These are phyloP conservation scores for Drosophila pseudotalamancana DNA, from an alignment of 2,888 invertebrate genomes.

Conservation along the genomic window DNA sequence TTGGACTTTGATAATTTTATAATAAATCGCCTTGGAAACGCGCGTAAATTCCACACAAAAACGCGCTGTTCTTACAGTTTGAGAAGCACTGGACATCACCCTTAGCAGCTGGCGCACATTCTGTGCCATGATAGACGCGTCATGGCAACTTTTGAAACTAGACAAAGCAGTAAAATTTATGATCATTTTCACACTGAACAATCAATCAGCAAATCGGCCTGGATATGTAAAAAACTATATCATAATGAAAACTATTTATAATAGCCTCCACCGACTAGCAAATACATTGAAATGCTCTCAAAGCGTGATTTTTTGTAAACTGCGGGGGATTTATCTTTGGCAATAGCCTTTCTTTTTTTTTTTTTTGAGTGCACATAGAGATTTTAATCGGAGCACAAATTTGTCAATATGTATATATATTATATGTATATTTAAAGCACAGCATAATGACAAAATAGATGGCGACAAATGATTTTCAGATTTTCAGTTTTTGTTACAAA, in stretches of 20 bases:
- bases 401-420: conserved; percentile 64
- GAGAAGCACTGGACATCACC: not conserved
- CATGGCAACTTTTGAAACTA: conserved; percentile 39
- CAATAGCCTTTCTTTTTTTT: not conserved
- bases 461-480: conserved; percentile 51
- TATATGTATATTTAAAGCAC: conserved; percentile 11
- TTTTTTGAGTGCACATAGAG: conserved; percentile 11
- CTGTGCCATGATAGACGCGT: conserved; percentile 27
- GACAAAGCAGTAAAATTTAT: conserved; percentile 55
- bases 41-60: not conserved
- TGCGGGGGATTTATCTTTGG: conserved; percentile 17
- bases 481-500: conserved; percentile 41
- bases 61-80: conserved; percentile 15
- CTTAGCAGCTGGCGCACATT: conserved; percentile 25
- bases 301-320: conserved; percentile 46
- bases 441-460: conserved; percentile 40
- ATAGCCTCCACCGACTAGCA: conserved; percentile 20
- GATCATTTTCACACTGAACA: conserved; percentile 58
- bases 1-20: not conserved
- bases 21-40: conserved; percentile 3
- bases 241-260: conserved; percentile 59
- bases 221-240: conserved; percentile 35
- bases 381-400: conserved; percentile 61
- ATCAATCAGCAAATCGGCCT: conserved; percentile 67
- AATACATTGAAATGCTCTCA: conserved; percentile 60